phyloP scores from a whole-genome alignment of 2,888 invertebrate genomes.

The Schrankia costaestrigalis region DNA sequence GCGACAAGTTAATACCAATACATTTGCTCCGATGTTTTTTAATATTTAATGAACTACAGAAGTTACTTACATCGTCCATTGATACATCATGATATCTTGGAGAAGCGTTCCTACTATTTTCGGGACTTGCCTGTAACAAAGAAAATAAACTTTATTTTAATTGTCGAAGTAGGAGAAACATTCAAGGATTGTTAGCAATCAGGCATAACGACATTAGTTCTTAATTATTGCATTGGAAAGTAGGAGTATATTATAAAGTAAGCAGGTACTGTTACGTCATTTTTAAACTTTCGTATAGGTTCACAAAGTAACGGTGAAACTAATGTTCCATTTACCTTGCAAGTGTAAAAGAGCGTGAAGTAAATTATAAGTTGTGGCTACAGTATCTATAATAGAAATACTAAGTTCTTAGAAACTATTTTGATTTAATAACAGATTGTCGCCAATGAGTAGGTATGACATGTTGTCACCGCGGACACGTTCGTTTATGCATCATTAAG shows the following conservation, averaged over 20 bases:
- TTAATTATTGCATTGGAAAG: no score
- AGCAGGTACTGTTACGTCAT: neutral
- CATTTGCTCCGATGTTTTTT: no score
- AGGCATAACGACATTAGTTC: no score
- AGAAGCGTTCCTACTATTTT: constrained; percentile 75
- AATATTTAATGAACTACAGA: no score
- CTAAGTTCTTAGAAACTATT: constrained; percentile 9
- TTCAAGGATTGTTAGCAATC: no score
- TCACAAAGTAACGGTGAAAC: constrained; percentile 1
- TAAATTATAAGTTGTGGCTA: constrained; percentile 11
- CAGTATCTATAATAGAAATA: constrained; percentile 5
- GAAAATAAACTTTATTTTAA: constrained; percentile 21
- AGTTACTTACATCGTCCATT: constrained; percentile 72
- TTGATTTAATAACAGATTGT: constrained; percentile 10
- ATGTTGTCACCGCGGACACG: constrained; percentile 8
- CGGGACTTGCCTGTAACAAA: constrained; percentile 74
- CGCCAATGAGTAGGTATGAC: constrained; percentile 10
- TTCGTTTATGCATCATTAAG: constrained; percentile 14
- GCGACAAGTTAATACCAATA: neutral
- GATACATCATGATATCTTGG: constrained; percentile 74
- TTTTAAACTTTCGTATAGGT: neutral
- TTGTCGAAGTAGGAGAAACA: no score
- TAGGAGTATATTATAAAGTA: neutral
- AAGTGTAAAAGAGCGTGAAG: constrained; percentile 5
- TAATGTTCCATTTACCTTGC: neutral